Percentiles rank a stretch among this genome's conserved stretches.
These are phyloP conservation scores for Carduelis carduelis DNA, from an alignment of 2,797 vertebrate species.

Conservation along the genomic window DNA sequence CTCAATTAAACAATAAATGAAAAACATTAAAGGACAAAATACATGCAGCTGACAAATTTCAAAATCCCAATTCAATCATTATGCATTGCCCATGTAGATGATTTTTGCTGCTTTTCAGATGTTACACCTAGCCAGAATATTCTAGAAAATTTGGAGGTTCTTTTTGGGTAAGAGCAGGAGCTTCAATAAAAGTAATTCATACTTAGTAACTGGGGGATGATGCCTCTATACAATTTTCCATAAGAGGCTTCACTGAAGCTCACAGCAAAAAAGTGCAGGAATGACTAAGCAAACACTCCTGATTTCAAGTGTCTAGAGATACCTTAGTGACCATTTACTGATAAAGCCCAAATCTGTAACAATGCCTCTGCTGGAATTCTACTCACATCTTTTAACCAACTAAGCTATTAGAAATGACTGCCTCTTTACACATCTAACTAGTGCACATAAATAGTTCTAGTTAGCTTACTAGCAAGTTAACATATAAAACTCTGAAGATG, in stretches of 20 bases:
- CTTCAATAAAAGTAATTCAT: not conserved
- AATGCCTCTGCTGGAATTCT: not conserved
- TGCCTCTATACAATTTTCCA: not conserved
- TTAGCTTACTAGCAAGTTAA: not conserved
- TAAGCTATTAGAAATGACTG: not conserved
- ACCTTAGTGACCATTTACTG: not conserved
- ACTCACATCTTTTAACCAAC: not conserved
- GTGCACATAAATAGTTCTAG: not conserved
- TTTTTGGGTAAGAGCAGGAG: not conserved
- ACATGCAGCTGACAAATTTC: not conserved
- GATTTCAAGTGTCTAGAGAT: not conserved
- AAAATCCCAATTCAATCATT: not conserved
- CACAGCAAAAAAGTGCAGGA: not conserved
- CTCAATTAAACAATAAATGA: not conserved
- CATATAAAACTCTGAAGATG: not conserved
- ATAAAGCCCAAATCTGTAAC: not conserved
- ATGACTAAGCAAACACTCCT: not conserved
- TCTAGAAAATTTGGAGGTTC: not conserved
- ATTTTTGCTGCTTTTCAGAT: not conserved
- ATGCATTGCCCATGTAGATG: accelerated
- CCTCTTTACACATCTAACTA: not conserved
- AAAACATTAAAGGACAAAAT: not conserved
- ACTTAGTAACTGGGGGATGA: not conserved
- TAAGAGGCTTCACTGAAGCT: not conserved
- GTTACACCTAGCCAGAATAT: not conserved